Evolutionary conservation across 2,888 invertebrate genomes (phyloP), one percentile per base, ranked within the genome.

Genomic region (Dicyrtomina minuta): DNA sequence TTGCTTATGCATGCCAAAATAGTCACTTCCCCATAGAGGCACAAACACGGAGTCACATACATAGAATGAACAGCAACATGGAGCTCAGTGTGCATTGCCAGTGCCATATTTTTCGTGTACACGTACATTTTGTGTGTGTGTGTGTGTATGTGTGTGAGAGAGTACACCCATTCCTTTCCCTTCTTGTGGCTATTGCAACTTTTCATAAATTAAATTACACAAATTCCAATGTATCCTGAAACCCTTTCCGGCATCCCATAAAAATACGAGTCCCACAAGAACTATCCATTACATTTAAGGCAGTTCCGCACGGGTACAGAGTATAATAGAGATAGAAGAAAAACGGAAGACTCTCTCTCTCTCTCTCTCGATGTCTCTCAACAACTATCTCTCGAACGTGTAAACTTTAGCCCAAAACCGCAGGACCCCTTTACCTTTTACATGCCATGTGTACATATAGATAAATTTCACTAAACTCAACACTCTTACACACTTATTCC

Each of bases 151-250:
- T 49, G 49, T 49, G 53, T 58, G 33, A 17, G 15, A 13, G 49
- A 22, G 22, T 39, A 10, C n/a, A 22, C 26, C 24, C 22, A 5
- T n/a, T n/a, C n/a, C n/a, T n/a, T n/a, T n/a, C n/a, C n/a, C 33
- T 33, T 8, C 33, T 33, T 20, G 51, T 22, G 64, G 26, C 51
- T 17, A 49, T 27, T 67, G 51, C 68, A 68, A 70, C 51, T 70
- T 70, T 70, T 70, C 69, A 70, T 70, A 70, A 70, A 70, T 70
- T 70, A 65, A 70, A 70, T 70, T 70, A 70, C 64, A 70, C 44
- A 65, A 70, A 70, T 70, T 70, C 69, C 69, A 65, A 41, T 49
- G 46, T 67, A 43, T 26, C 62, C 62, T 49, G 39, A 61, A 33
- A 66, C 43, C 62, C 20, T 68, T 68, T 68, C 68, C 60, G 68